phyloP scores from a whole-genome alignment of 92 coral and sea anemone genomes.

The Plumapathes pennacea region DNA sequence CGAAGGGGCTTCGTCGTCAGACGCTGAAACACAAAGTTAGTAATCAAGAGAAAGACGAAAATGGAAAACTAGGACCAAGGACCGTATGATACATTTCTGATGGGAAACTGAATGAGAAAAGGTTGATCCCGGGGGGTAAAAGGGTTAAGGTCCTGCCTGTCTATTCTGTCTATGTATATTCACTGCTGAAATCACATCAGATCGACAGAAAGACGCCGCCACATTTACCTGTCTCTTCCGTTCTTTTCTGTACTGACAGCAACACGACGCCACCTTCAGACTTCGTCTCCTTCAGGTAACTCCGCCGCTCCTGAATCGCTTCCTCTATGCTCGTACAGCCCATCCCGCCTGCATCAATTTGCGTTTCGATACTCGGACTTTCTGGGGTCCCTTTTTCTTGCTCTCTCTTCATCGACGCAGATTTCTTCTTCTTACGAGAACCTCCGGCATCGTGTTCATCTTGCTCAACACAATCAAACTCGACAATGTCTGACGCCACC shows the following conservation, averaged over 20 bases:
- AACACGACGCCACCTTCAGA: constrained; percentile 59
- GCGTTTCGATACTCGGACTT: constrained; percentile 13
- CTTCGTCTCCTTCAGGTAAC: constrained; percentile 42
- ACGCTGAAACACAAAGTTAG: too few species aligned
- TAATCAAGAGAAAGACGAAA: too few species aligned
- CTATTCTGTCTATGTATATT: too few species aligned
- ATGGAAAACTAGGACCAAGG: not conserved
- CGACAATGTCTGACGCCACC: not conserved
- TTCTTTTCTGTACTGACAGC: constrained; percentile 39
- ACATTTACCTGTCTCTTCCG: constrained; percentile 4
- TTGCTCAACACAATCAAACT: not conserved
- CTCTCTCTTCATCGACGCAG: too few species aligned
- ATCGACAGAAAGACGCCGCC: not conserved
- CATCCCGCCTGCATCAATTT: constrained; percentile 87
- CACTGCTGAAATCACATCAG: too few species aligned
- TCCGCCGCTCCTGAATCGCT: constrained; percentile 75
- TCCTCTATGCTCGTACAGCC: constrained; percentile 52
- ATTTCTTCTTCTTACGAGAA: not conserved
- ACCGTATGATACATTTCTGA: not conserved
- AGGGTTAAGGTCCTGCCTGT: not conserved
- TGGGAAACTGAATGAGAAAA: not conserved
- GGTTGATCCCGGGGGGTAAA: not conserved
- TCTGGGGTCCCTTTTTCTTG: too few species aligned
- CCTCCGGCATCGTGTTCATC: not conserved
- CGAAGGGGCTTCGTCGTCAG: too few species aligned